Evolutionary conservation across 1,140 invertebrate species (phyloP), one percentile per base, ranked within the genome.

Genomic region (Oedothorax gibbosus): DNA sequence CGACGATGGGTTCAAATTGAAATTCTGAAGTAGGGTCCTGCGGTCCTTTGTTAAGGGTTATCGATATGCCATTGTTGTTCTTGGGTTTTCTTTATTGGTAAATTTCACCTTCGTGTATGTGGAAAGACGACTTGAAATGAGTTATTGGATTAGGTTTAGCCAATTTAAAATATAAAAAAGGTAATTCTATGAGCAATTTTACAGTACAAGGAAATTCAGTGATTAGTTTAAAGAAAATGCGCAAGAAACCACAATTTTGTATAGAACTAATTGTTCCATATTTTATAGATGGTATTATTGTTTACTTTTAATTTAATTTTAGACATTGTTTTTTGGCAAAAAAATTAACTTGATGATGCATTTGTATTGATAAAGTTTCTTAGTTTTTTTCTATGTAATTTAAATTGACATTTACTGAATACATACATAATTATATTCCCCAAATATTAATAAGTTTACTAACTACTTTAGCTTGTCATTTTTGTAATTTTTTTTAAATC

Each of bases 121-220:
- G 50, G 68, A 49, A 53, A 79, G 68, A 10, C 12, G 56, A 14
- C 18, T 20, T 64, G 66, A 73, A 82, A 82, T 82, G 56, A 82
- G 68, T 82, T 82, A 82, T 82, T 82, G 80, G 57, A 82, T 82
- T 82, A 54, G n/a, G 57, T 51, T 73, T 64, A 18, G 35, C 35
- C 60, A 64, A 79, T 79, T 79, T 79, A 79, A 79, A 68, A 50
- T 75, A n/a, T 75, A 75, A 75, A 75, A 73, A 73, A 56, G 18
- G 18, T 53, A 57, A 75, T 75, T 75, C 21, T 57, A 12, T n/a
- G 7, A 75, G 54, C 18, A 62, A 62, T 18, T 62, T 18, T 51
- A 15, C 54, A 15, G 15, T 57, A 49, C 20, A 51, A 7, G 54
- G 50, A 51, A 71, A 71, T 49, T 18, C 50, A 71, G 20, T 18